phyloP scores from a whole-genome alignment of 2,797 vertebrate genomes.

The Capromys pilorides region DNA sequence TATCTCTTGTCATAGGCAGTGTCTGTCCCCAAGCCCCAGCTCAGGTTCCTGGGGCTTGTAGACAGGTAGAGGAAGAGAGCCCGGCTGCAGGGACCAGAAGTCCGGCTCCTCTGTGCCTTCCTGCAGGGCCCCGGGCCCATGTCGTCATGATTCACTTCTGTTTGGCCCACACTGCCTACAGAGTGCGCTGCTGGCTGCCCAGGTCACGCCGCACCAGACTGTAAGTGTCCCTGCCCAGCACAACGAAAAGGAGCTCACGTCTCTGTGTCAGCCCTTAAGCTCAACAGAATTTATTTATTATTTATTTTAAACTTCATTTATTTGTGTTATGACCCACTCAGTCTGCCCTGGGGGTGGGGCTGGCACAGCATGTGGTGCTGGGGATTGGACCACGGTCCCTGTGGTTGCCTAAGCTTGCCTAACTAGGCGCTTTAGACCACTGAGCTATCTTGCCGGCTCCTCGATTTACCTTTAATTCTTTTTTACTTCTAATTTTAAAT shows the following conservation, averaged over 20 bases:
- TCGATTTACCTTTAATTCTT: no score
- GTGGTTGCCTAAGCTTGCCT: no score
- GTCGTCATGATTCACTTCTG: constrained; percentile 79
- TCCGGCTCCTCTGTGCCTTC: neutral
- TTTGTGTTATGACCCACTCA: no score
- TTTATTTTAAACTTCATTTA: no score
- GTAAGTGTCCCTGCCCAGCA: constrained; percentile 65
- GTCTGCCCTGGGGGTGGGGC: no score
- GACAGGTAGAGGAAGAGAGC: neutral
- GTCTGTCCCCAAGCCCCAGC: neutral
- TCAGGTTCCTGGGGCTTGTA: neutral
- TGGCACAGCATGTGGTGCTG: no score
- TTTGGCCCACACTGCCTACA: constrained; percentile 62
- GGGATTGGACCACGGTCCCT: no score
- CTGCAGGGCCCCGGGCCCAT: rapidly evolving
- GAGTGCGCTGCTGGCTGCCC: constrained; percentile 70
- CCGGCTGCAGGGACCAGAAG: neutral
- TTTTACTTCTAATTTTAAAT: no score
- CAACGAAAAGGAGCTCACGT: neutral
- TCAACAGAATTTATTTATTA: constrained; percentile 12
- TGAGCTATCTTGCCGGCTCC: no score
- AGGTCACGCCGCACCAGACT: constrained; percentile 59
- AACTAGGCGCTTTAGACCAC: no score
- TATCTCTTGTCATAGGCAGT: neutral
- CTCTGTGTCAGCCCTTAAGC: neutral